These are phyloP conservation scores for Barnardius zonarius DNA, from an alignment of 2,113 vertebrate genomes.

Conservation along the genomic window DNA sequence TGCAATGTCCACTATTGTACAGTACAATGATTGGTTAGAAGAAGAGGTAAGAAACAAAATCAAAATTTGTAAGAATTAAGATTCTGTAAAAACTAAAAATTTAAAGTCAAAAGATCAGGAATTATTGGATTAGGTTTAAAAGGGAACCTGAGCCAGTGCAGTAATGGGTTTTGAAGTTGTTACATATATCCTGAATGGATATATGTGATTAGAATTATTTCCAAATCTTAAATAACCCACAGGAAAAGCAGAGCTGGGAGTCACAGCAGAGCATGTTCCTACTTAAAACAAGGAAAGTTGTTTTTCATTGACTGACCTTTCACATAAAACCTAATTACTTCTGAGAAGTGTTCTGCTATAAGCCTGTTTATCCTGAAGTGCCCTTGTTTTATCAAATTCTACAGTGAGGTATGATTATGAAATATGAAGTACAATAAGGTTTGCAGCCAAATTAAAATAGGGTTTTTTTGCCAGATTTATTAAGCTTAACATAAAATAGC, in stretches of 20 bases:
- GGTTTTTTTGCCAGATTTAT: background rate
- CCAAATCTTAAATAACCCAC: background rate
- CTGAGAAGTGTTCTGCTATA: background rate
- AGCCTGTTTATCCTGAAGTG: background rate
- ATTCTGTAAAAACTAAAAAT: background rate
- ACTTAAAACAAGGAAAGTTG: background rate
- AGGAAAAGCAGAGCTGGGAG: background rate
- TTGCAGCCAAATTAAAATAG: background rate
- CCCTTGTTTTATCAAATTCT: background rate
- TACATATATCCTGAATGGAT: background rate
- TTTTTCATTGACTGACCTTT: constrained; percentile 17
- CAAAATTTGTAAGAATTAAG: background rate
- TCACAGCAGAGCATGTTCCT: background rate
- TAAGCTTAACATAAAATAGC: background rate
- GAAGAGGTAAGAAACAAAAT: constrained; percentile 85
- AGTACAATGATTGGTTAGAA: constrained; percentile 98
- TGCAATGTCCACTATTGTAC: constrained; percentile 94
- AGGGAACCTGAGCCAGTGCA: background rate
- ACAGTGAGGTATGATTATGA: background rate
- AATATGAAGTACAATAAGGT: background rate
- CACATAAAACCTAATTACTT: background rate
- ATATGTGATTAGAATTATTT: background rate
- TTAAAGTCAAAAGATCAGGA: background rate
- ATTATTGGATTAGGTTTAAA: background rate
- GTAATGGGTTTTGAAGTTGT: background rate